A percentile compares a stretch with the other conserved stretches of the same genome.
Evolutionary conservation across 2,797 vertebrate genomes (phyloP).

Genomic region (Hapalemur alaotrensis): DNA sequence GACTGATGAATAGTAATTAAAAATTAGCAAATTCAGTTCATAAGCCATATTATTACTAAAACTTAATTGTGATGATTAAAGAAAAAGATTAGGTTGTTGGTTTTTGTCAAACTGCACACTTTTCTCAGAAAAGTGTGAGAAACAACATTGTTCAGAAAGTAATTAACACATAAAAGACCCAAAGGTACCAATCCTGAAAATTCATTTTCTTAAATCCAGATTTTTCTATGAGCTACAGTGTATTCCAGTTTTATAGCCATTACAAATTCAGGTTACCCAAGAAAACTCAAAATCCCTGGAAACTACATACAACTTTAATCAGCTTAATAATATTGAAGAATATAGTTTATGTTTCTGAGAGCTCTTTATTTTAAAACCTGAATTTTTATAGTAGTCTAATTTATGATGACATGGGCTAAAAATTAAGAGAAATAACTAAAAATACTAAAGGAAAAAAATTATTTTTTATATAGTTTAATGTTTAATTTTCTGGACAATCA

Average conservation of each 20-base stretch:
- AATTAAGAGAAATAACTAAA: slow-evolving; percentile 1
- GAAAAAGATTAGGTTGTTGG: not conserved
- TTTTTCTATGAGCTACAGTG: not conserved
- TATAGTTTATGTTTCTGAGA: slow-evolving; percentile 31
- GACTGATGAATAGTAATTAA: slow-evolving; percentile 1
- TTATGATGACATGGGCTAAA: slow-evolving; percentile 2
- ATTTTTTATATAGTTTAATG: slow-evolving; percentile 1
- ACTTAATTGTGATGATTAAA: slow-evolving; percentile 34
- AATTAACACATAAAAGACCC: not conserved
- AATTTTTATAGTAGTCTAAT: not conserved
- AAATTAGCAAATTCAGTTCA: slow-evolving; percentile 33
- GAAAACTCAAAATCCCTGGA: not conserved
- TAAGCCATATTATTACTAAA: not conserved
- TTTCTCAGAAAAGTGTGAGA: not conserved
- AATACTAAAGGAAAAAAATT: not conserved
- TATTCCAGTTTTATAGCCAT: not conserved
- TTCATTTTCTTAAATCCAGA: not conserved
- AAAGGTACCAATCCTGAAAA: not conserved
- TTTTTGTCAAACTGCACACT: not conserved
- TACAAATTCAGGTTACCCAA: not conserved
- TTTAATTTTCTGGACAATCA: not conserved
- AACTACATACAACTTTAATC: not conserved
- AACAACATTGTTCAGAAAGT: slow-evolving; percentile 7
- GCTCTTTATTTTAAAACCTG: not conserved
- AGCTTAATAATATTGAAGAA: slow-evolving; percentile 6